These are phyloP conservation scores for Struthidea cinerea DNA, from an alignment of 2,113 vertebrate genomes.

Conservation along the genomic window DNA sequence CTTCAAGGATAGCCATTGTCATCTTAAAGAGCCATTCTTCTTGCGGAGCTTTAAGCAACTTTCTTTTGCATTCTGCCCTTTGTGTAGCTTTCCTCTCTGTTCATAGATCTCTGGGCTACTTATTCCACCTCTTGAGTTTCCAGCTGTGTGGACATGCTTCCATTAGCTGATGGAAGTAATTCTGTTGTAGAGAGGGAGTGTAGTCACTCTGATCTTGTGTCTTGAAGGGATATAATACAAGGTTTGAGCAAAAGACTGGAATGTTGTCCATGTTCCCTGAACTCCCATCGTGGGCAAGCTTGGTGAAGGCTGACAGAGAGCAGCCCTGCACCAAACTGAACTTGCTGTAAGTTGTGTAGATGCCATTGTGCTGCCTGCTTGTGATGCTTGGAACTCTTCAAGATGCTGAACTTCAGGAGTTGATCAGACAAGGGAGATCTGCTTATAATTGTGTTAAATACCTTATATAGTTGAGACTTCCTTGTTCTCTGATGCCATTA, in stretches of 20 bases:
- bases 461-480: not conserved
- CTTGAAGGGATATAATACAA: not conserved
- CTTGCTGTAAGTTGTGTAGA: not conserved
- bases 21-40: constrained; percentile 39
- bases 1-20: not conserved
- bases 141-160: not conserved
- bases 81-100: constrained; percentile 3
- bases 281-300: rapidly evolving
- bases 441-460: not conserved
- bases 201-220: not conserved
- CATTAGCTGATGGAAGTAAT: not conserved
- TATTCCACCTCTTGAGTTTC: not conserved
- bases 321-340: not conserved
- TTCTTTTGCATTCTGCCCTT: not conserved
- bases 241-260: not conserved
- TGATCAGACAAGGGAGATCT: not conserved
- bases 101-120: not conserved
- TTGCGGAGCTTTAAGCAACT: constrained; percentile 17
- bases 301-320: not conserved
- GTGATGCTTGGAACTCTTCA: not conserved
- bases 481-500: not conserved
- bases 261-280: not conserved
- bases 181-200: not conserved
- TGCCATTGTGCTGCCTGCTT: not conserved
- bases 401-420: not conserved